phyloP scores from a whole-genome alignment of 2,797 vertebrate genomes.

The Neosalanx taihuensis region DNA sequence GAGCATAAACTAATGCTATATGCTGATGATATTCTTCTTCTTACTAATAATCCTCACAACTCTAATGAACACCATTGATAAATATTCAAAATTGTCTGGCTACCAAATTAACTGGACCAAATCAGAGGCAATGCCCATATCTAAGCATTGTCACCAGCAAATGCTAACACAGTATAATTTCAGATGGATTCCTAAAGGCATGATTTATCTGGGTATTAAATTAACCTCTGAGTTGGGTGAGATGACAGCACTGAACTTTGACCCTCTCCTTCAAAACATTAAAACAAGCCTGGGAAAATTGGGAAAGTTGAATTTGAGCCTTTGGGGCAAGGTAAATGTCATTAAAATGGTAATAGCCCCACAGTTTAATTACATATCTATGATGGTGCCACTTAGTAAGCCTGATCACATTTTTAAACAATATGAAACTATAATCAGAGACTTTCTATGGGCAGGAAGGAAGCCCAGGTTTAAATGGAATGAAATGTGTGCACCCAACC shows the following conservation, averaged over 20 bases:
- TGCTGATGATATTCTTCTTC: conserved; percentile 16
- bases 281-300: conserved; percentile 21
- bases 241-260: not conserved
- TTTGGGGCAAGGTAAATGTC: conserved; percentile 26
- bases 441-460: conserved; percentile 10
- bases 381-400: conserved; percentile 11
- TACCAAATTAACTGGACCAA: conserved; percentile 10
- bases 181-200: not conserved
- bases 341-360: conserved; percentile 23
- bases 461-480: not conserved
- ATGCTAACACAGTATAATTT: not conserved
- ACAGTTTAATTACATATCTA: conserved; percentile 16
- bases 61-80: not conserved
- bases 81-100: not conserved
- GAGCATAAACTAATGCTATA: conserved; percentile 11
- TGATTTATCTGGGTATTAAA: not conserved
- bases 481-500: not conserved
- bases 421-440: conserved; percentile 8
- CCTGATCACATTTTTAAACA: not conserved
- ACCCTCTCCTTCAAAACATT: no score
- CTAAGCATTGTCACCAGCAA: not conserved
- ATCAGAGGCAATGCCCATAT: conserved; percentile 1
- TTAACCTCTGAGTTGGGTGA: not conserved
- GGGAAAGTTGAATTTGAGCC: conserved; percentile 13
- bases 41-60: not conserved